Evolutionary conservation across 2,113 vertebrate genomes (phyloP).

Genomic region (Gopherus evgoodei): DNA sequence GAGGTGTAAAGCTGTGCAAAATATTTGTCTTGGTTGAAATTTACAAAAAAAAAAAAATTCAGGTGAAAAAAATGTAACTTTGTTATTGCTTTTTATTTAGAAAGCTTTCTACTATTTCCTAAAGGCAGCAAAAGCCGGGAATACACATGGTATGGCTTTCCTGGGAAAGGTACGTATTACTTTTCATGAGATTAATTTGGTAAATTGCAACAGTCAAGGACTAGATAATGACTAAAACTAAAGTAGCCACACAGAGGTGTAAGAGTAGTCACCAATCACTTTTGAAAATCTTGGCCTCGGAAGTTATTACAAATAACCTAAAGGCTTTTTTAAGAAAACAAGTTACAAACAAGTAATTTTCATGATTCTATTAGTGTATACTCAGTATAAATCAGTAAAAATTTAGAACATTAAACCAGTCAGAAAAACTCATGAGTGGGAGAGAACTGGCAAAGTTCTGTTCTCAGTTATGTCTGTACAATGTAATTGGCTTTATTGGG

Average conservation of each 20-base stretch:
- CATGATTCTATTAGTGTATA: not conserved
- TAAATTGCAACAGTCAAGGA: not conserved
- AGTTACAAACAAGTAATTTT: not conserved
- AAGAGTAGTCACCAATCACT: not conserved
- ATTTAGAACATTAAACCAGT: not conserved
- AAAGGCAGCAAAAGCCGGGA: constrained; percentile 75
- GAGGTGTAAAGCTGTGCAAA: not conserved
- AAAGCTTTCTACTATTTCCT: constrained; percentile 78
- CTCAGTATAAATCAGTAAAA: not conserved
- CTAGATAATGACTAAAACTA: not conserved
- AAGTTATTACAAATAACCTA: not conserved
- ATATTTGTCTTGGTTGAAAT: not conserved
- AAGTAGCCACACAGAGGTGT: not conserved
- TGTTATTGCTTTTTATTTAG: constrained; percentile 56
- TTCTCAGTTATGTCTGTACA: not conserved
- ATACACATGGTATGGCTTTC: constrained; percentile 75
- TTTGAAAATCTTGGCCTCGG: not conserved
- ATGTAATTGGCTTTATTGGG: not conserved
- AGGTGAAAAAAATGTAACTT: not conserved
- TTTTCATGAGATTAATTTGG: not conserved
- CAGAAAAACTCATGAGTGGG: not conserved
- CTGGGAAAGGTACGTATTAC: constrained; percentile 75
- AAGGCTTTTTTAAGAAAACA: not conserved
- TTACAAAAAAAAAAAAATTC: not conserved
- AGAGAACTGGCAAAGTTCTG: not conserved